These are phyloP conservation scores for Nixonia krombeini DNA, from an alignment of 1,140 invertebrate species.

Conservation along the genomic window DNA sequence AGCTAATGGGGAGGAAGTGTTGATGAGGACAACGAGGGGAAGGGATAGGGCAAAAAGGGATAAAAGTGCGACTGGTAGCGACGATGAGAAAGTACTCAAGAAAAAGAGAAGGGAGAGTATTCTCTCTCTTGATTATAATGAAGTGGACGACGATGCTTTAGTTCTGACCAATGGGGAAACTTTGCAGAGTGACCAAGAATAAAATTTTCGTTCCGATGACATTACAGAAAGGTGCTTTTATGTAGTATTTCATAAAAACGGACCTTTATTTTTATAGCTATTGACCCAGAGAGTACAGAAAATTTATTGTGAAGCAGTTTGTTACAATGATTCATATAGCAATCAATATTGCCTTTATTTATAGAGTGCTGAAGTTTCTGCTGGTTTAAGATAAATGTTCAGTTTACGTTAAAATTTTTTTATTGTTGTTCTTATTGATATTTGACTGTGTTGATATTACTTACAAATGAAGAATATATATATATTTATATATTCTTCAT, in stretches of 20 bases:
- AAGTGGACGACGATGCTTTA: slow-evolving; percentile 75
- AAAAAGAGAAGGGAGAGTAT: slow-evolving; percentile 79
- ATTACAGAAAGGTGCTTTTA: neutral
- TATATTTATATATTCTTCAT: too few relatives aligned
- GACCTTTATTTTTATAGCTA: slow-evolving; percentile 40
- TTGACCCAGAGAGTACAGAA: slow-evolving; percentile 2
- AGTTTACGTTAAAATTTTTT: too few relatives aligned
- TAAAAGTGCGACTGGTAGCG: slow-evolving; percentile 67
- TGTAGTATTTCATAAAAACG: slow-evolving; percentile 5
- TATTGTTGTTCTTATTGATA: too few relatives aligned
- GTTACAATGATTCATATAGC: neutral
- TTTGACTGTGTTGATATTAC: too few relatives aligned
- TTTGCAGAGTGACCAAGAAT: slow-evolving; percentile 70
- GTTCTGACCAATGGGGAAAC: slow-evolving; percentile 74
- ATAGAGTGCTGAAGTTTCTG: neutral
- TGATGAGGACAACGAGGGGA: slow-evolving; percentile 64
- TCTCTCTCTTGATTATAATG: slow-evolving; percentile 80
- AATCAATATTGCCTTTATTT: neutral
- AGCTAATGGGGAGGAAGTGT: slow-evolving; percentile 69
- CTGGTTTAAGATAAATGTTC: neutral
- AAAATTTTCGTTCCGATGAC: neutral
- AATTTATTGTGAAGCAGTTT: too few relatives aligned
- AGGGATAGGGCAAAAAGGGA: slow-evolving; percentile 69
- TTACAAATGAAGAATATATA: too few relatives aligned
- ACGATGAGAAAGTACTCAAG: slow-evolving; percentile 70